A percentile compares a stretch with the other conserved stretches of the same genome.
Conservation (phyloP, 2,888 invertebrate genomes). For the Sicus ferrugineus region DNA sequence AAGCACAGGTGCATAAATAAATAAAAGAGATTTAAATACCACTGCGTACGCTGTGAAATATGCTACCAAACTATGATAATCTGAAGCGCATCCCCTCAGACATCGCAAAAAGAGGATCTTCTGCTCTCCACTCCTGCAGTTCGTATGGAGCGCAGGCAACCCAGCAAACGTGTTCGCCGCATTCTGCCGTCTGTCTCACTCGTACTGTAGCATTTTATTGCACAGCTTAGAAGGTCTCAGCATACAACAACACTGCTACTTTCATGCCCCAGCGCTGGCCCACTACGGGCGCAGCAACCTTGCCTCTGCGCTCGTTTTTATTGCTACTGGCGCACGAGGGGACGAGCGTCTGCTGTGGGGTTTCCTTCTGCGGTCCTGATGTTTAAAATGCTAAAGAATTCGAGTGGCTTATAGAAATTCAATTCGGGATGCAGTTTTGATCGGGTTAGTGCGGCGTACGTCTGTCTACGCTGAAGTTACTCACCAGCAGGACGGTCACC, state of each 20-base stretch:
- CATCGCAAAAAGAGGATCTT: slow-evolving; percentile 1
- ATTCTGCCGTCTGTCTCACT: background rate
- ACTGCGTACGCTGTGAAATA: background rate
- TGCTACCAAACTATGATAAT: slow-evolving; percentile 5
- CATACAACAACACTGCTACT: background rate
- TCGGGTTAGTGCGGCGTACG: too few species aligned
- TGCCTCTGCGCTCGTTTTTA: background rate
- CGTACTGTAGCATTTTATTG: background rate
- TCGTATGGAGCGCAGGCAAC: background rate
- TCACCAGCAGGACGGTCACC: slow-evolving; percentile 58
- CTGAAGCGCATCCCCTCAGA: background rate
- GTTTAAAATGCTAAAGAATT: slow-evolving; percentile 44
- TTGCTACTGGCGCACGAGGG: too few species aligned
- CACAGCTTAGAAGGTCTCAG: too few species aligned
- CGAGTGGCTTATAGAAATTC: slow-evolving; percentile 35
- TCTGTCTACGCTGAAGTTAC: slow-evolving; percentile 40
- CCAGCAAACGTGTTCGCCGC: slow-evolving; percentile 6
- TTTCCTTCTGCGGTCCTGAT: slow-evolving; percentile 34
- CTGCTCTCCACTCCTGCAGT: background rate
- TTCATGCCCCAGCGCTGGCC: too few species aligned
- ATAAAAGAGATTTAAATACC: background rate
- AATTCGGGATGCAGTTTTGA: slow-evolving; percentile 7
- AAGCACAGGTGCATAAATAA: background rate
- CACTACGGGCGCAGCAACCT: too few species aligned
- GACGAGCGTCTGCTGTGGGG: too few species aligned